Conservation (phyloP, 2,797 vertebrate genomes). For the Argya squamiceps region DNA sequence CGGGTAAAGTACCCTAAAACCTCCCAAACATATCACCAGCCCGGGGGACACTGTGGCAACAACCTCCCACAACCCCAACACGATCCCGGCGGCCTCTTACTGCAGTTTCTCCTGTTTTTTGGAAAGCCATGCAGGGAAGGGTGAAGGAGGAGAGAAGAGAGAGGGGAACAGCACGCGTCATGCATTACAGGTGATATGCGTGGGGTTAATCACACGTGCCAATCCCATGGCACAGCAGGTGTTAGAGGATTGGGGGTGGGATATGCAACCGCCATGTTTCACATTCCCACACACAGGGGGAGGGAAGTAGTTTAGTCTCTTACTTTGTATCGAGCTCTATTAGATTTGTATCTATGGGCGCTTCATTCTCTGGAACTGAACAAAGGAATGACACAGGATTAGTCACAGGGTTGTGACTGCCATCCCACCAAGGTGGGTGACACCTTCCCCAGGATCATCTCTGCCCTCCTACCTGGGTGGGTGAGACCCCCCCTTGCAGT, state of each 20-base stretch:
- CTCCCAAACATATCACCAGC: not conserved
- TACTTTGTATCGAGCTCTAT: slow-evolving; percentile 97
- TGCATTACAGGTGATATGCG: not conserved
- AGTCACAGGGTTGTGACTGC: not conserved
- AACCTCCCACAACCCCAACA: not conserved
- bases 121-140: slow-evolving; percentile 32
- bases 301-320: slow-evolving; percentile 52
- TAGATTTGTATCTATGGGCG: slow-evolving; percentile 90
- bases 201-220: not conserved
- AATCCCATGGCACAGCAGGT: not conserved
- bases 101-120: slow-evolving; percentile 33
- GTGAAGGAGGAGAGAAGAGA: not conserved
- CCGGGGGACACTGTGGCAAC: rapidly evolving
- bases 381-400: slow-evolving; percentile 25
- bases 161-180: not conserved
- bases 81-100: not conserved
- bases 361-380: slow-evolving; percentile 88
- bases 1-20: not conserved
- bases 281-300: not conserved
- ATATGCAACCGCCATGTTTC: not conserved
- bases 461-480: not conserved
- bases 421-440: not conserved
- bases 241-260: not conserved
- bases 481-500: not conserved
- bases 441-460: not conserved